Evolutionary conservation across 2,113 vertebrate species (phyloP).

Genomic region (Thermophis baileyi): DNA sequence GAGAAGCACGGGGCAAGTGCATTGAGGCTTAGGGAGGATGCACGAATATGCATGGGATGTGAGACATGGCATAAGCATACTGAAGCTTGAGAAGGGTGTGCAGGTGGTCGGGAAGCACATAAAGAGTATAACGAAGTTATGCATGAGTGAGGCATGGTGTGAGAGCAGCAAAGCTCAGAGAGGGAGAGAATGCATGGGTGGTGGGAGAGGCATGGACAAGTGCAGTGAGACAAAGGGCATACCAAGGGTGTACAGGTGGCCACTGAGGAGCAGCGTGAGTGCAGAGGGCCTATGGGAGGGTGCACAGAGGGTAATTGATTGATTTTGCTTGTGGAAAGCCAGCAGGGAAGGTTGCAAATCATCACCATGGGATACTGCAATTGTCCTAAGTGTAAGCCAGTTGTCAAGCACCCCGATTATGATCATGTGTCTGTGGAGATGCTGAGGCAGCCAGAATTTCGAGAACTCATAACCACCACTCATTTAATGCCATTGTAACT

Average conservation of each 20-base stretch:
- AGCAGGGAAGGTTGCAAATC: background rate
- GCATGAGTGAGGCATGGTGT: background rate
- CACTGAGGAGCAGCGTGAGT: background rate
- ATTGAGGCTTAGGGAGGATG: background rate
- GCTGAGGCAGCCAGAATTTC: background rate
- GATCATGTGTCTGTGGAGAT: background rate
- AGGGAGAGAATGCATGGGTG: background rate
- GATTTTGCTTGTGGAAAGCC: background rate
- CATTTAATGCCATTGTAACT: background rate
- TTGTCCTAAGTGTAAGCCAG: background rate
- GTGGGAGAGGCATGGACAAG: background rate
- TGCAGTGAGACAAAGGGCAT: background rate
- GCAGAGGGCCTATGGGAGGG: background rate
- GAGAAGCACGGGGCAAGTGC: rapidly evolving
- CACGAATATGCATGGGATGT: background rate
- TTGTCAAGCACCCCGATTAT: background rate
- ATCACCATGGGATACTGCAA: background rate
- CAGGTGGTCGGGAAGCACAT: background rate
- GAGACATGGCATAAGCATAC: background rate
- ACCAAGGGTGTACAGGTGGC: background rate
- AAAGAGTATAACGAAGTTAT: background rate
- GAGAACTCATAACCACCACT: background rate
- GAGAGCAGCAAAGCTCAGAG: background rate
- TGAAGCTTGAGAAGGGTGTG: background rate
- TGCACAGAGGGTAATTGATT: background rate